Evolutionary conservation across 2,797 vertebrate species (phyloP).

Genomic region (Atherinosoma microstoma): DNA sequence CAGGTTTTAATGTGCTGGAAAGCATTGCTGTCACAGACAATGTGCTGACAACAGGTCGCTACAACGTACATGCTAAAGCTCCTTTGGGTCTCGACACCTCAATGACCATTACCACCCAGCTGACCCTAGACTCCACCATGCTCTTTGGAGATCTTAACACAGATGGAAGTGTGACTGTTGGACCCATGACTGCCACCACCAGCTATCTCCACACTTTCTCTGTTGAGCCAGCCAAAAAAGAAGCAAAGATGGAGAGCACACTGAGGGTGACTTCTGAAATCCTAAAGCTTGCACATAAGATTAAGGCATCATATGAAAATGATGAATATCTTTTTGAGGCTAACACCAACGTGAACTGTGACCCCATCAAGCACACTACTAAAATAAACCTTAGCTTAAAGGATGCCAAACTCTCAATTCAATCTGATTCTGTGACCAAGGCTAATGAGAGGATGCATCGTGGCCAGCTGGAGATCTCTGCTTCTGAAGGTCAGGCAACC

Average conservation of each 20-base stretch:
- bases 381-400: conserved; percentile 83
- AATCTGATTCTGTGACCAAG: conserved; percentile 87
- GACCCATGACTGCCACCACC: conserved; percentile 81
- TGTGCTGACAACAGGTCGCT: conserved; percentile 75
- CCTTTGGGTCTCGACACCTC: conserved; percentile 85
- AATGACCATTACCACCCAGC: conserved; percentile 77
- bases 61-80: conserved; percentile 77
- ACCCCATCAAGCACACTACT: conserved; percentile 85
- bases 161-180: conserved; percentile 82
- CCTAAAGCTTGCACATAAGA: conserved; percentile 84
- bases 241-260: conserved; percentile 83
- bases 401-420: conserved; percentile 84
- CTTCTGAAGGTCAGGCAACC: conserved; percentile 78
- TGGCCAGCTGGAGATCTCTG: conserved; percentile 85
- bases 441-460: conserved; percentile 77
- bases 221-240: conserved; percentile 72
- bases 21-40: conserved; percentile 70
- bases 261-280: conserved; percentile 86
- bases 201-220: conserved; percentile 80
- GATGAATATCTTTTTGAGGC: conserved; percentile 82
- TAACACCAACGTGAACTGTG: conserved; percentile 83
- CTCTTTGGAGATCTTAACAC: conserved; percentile 81
- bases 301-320: conserved; percentile 80
- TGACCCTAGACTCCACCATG: conserved; percentile 71
- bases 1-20: conserved; percentile 81